These are phyloP conservation scores for Carcinoscorpius rotundicauda DNA, from an alignment of 1,140 invertebrate genomes.

Conservation along the genomic window DNA sequence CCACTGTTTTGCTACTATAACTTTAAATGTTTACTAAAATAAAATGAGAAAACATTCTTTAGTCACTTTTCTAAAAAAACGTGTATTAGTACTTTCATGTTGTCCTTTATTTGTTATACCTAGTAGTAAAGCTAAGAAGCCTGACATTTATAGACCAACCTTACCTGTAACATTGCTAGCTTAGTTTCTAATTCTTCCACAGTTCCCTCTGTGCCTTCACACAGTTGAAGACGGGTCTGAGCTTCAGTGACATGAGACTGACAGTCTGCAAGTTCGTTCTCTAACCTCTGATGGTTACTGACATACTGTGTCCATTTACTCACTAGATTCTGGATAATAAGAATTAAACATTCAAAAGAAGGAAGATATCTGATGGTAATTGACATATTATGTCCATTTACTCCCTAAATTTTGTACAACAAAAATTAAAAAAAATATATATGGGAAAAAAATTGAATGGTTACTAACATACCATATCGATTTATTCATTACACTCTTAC, in stretches of 20 bases:
- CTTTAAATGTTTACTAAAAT: no score
- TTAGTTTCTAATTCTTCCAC: conserved; percentile 68
- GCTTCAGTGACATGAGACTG: conserved; percentile 72
- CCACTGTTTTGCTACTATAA: no score
- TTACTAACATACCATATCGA: conserved; percentile 85
- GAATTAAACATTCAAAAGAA: no score
- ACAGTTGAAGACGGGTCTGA: conserved; percentile 66
- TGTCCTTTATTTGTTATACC: no score
- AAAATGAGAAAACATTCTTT: no score
- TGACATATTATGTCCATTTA: conserved; percentile 84
- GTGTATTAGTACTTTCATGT: no score
- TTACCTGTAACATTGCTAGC: conserved; percentile 53
- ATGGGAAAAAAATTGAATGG: conserved; percentile 47
- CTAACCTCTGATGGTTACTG: conserved; percentile 73
- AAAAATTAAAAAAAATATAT: neutral
- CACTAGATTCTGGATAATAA: conserved; percentile 50
- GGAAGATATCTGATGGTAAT: conserved; percentile 53
- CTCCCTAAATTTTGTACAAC: conserved; percentile 54
- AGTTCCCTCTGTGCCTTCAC: conserved; percentile 34
- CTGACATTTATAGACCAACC: neutral
- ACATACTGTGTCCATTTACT: conserved; percentile 86
- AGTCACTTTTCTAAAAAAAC: no score
- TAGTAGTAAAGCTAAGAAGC: no score
- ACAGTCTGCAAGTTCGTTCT: conserved; percentile 62
- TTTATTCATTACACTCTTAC: conserved; percentile 30